Conservation (phyloP, 2,888 invertebrate species). For the Eupithecia exiguata region DNA sequence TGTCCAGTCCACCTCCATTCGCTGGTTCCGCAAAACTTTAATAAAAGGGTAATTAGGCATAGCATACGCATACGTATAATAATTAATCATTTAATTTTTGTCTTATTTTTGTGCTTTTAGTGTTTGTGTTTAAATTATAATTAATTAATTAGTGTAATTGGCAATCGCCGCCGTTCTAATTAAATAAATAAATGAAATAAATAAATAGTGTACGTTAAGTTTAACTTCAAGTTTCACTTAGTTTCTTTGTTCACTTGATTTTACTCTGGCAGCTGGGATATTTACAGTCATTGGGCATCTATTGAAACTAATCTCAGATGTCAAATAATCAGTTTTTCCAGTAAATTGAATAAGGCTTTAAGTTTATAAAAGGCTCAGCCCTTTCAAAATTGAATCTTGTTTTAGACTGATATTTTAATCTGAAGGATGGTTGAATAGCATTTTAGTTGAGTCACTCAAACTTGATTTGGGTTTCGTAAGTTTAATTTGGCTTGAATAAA, state of each 20-base stretch:
- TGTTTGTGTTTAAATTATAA: too few relatives aligned
- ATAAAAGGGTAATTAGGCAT: too few relatives aligned
- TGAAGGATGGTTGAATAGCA: constrained; percentile 4
- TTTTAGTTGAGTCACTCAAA: background rate
- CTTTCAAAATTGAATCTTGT: constrained; percentile 6
- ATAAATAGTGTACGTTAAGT: background rate
- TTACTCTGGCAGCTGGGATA: background rate
- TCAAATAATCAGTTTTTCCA: constrained; percentile 1
- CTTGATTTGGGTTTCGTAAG: background rate
- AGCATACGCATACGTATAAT: too few relatives aligned
- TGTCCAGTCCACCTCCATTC: too few relatives aligned
- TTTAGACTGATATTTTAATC: constrained; percentile 2
- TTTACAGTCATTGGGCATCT: too few relatives aligned
- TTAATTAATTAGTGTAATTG: too few relatives aligned
- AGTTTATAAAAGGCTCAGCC: background rate
- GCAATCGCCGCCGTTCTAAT: too few relatives aligned
- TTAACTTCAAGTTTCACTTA: background rate
- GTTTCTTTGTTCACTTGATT: background rate
- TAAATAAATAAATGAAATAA: too few relatives aligned
- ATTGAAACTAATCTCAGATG: background rate
- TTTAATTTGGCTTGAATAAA: background rate
- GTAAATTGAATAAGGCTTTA: constrained; percentile 1
- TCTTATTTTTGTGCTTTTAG: too few relatives aligned
- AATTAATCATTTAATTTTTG: too few relatives aligned
- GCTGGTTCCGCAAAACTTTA: too few relatives aligned